phyloP scores from a whole-genome alignment of 2,113 vertebrate species.

The Hippocampus abdominalis region DNA sequence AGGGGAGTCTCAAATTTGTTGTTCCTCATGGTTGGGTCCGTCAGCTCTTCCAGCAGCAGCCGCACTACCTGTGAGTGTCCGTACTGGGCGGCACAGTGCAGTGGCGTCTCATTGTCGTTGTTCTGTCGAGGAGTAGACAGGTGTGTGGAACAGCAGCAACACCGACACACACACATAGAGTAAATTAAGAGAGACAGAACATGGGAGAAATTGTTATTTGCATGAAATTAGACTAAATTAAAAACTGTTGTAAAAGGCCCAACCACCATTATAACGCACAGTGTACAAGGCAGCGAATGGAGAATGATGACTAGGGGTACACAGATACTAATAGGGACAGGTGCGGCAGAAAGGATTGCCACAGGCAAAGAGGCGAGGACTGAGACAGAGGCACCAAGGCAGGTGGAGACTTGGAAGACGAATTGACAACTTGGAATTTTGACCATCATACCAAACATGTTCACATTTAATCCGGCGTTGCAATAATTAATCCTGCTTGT shows the following conservation, averaged over 20 bases:
- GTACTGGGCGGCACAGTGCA: constrained; percentile 96
- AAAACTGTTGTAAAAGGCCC: constrained; percentile 19
- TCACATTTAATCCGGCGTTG: neutral
- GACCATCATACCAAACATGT: neutral
- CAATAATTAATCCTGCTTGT: neutral
- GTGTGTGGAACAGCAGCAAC: constrained; percentile 21
- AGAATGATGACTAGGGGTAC: constrained; percentile 10
- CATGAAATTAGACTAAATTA: constrained; percentile 20
- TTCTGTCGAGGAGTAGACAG: constrained; percentile 73
- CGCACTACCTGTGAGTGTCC: constrained; percentile 92
- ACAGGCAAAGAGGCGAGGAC: constrained; percentile 5
- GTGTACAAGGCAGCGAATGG: constrained; percentile 14
- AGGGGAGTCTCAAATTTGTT: constrained; percentile 95
- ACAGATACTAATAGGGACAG: constrained; percentile 36
- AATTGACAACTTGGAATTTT: neutral
- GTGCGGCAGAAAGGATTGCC: constrained; percentile 13
- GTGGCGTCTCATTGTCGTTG: constrained; percentile 95
- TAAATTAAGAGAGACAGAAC: neutral
- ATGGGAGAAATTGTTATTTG: neutral
- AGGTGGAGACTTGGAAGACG: constrained; percentile 12
- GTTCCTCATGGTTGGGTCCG: constrained; percentile 97
- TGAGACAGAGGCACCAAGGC: constrained; percentile 1
- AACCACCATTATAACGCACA: constrained; percentile 18
- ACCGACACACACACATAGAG: neutral
- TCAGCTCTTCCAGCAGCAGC: constrained; percentile 93